These are phyloP conservation scores for Ceratina japonica DNA, from an alignment of 1,140 invertebrate genomes.

Conservation along the genomic window DNA sequence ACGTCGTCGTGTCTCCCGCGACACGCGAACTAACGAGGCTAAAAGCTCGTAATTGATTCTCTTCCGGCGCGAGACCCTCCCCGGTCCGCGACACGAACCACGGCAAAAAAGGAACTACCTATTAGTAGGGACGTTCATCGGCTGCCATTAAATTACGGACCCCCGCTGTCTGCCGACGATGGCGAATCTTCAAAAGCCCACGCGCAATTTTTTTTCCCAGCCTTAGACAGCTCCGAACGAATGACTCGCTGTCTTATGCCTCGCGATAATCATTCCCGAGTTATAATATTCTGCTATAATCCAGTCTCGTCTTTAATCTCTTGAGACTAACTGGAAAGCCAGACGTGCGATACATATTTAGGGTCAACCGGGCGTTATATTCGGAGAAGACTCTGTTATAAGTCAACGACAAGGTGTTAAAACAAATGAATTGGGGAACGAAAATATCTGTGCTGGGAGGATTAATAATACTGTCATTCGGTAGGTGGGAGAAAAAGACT, in stretches of 20 bases:
- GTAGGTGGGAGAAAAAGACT: neutral
- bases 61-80: constrained; percentile 53
- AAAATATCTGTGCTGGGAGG: constrained; percentile 30
- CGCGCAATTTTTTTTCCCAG: constrained; percentile 15
- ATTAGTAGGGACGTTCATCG: constrained; percentile 62
- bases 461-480: constrained; percentile 50
- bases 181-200: constrained; percentile 22
- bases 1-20: constrained; percentile 57
- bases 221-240: no score
- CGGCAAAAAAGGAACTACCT: constrained; percentile 60
- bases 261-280: no score
- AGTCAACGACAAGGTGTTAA: neutral
- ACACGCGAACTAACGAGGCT: constrained; percentile 60
- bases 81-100: constrained; percentile 24
- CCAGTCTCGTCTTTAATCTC: no score
- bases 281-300: no score
- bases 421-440: constrained; percentile 13
- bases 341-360: neutral
- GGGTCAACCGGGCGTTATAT: neutral
- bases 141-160: constrained; percentile 57
- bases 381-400: neutral
- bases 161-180: constrained; percentile 35
- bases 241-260: no score
- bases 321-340: neutral
- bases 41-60: constrained; percentile 66